These are phyloP conservation scores for Lasioglossum figueresi DNA, from an alignment of 2,888 invertebrate genomes.

Conservation along the genomic window DNA sequence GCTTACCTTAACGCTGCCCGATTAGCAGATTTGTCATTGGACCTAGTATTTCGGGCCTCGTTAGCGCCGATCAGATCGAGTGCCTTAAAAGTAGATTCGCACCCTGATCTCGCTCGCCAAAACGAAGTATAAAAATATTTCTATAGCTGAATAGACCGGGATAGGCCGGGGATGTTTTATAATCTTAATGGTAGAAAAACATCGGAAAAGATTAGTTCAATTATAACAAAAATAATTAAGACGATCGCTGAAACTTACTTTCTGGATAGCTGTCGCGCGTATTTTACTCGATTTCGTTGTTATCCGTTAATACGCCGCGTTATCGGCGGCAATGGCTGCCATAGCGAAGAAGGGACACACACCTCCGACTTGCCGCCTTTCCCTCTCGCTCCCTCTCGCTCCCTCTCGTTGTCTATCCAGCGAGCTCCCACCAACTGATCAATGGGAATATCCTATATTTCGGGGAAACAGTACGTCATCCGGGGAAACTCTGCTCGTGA, in stretches of 20 bases:
- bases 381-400: neutral
- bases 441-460: conserved; percentile 73
- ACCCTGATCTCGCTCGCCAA: too few relatives aligned
- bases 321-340: conserved; percentile 66
- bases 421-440: conserved; percentile 65
- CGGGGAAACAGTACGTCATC: conserved; percentile 72
- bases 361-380: neutral
- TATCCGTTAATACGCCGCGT: conserved; percentile 63
- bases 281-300: neutral
- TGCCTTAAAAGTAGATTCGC: neutral
- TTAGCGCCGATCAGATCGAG: neutral
- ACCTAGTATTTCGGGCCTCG: conserved; percentile 63
- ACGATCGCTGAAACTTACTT: neutral
- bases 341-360: conserved; percentile 60
- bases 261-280: neutral
- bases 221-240: too few relatives aligned
- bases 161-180: too few relatives aligned
- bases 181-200: too few relatives aligned
- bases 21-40: conserved; percentile 79
- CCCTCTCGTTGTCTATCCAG: conserved; percentile 39
- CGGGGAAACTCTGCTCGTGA: conserved; percentile 69
- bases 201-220: too few relatives aligned
- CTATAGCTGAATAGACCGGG: too few relatives aligned
- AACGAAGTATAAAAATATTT: too few relatives aligned
- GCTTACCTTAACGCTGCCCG: conserved; percentile 66